Conservation (phyloP, 2,113 vertebrate genomes). For the Dissostichus mawsoni region DNA sequence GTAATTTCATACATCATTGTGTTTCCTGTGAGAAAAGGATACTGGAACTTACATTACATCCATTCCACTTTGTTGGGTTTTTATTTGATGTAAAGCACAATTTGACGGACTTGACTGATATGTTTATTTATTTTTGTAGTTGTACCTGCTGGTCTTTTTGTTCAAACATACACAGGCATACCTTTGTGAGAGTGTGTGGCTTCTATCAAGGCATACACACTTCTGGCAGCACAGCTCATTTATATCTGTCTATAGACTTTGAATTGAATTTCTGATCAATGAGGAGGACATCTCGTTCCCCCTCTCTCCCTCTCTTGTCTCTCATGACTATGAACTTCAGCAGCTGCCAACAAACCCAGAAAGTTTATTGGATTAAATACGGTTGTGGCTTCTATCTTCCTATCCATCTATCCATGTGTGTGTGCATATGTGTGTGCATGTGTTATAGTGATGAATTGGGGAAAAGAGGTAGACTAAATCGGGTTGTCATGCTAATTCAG, state of each 20-base stretch:
- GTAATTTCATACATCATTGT: no score
- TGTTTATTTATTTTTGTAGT: constrained; percentile 11
- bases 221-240: constrained; percentile 60
- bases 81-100: no score
- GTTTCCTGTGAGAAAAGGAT: no score
- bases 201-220: constrained; percentile 18
- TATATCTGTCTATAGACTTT: constrained; percentile 79
- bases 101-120: constrained; percentile 3
- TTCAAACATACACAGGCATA: not conserved
- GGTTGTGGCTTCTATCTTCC: not conserved
- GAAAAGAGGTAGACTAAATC: constrained; percentile 82
- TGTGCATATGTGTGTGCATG: constrained; percentile 11
- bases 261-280: constrained; percentile 82
- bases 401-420: constrained; percentile 15
- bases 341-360: constrained; percentile 27
- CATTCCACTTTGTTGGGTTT: no score
- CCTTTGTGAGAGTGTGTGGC: not conserved
- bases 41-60: no score
- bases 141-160: not conserved
- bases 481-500: constrained; percentile 86
- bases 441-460: constrained; percentile 67
- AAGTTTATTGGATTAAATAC: constrained; percentile 34
- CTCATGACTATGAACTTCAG: constrained; percentile 28
- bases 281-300: constrained; percentile 56
- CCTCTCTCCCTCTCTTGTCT: not conserved